Evolutionary conservation across 2,797 vertebrate species (phyloP), one percentile per base, ranked within the genome.

Genomic region (Trachurus trachurus): DNA sequence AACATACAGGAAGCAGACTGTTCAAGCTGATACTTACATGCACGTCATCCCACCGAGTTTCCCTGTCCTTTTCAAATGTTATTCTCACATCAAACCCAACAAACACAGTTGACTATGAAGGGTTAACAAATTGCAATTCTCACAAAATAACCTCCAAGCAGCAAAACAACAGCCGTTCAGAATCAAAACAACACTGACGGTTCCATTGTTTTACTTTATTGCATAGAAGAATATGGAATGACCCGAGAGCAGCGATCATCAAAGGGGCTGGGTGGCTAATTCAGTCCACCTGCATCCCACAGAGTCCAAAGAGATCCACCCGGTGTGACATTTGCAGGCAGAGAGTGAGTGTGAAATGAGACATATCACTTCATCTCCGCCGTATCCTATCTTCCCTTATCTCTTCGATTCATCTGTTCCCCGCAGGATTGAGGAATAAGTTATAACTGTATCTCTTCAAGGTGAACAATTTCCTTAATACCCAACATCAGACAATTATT

Each of bases 291-390:
- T 37, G 76, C n/a, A 72, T 71, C 86, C 83, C 50, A 70, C 85
- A 29, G 77, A 86, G 76, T 84, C 78, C 47, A 90, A 86, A 87
- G 78, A 84, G 63, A 81, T 66, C 74, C 68, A 77, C 80, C 81
- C 74, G 60, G 29, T 74, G 74, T 87, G 88, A 82, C 76, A 89
- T 85, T 86, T 89, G 39, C 66, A 87, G 81, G 34, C 65, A 67
- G 11, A 50, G 59, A 71, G 34, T 54, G 29, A 4, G 59, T 56
- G 19, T 45, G 70, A 79, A 78, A 75, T 52, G 31, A 82, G 71
- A 75, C 16, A n/a, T 21, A 10, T 54, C 26, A 53, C 31, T 74
- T 74, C 15, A 63, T 82, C 74, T 58, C 61, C 5, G 21, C 70
- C 60, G 58, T 39, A 37, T 59, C 59, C 44, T 70, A 72, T 29